Conservation (phyloP, 2,797 vertebrate genomes). For the Eremophila alpestris region DNA sequence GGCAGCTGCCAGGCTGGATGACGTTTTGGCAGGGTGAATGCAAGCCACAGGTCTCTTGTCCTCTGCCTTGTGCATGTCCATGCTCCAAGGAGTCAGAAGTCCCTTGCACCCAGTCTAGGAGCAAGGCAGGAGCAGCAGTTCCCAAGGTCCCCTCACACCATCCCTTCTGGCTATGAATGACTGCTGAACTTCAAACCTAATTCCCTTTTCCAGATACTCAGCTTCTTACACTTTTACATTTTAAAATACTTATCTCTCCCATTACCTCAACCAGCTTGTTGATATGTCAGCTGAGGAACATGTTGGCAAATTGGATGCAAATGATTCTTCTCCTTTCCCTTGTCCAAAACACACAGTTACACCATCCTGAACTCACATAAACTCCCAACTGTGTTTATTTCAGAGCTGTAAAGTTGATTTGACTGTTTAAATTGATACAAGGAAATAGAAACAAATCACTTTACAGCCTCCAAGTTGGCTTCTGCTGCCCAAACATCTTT, state of each 20-base stretch:
- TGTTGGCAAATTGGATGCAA: conserved; percentile 27
- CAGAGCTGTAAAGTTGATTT: conserved; percentile 28
- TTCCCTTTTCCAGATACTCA: conserved; percentile 19
- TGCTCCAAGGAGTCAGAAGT: background rate
- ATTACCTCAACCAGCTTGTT: conserved; percentile 48
- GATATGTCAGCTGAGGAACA: conserved; percentile 13
- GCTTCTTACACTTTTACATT: conserved; percentile 4
- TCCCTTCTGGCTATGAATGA: background rate
- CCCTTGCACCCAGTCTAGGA: background rate
- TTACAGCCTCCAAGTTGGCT: conserved; percentile 41
- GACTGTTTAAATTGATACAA: conserved; percentile 26
- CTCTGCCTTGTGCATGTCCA: background rate
- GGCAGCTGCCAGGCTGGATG: background rate
- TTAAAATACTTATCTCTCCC: conserved; percentile 40
- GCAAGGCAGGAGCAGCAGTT: background rate
- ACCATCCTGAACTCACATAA: conserved; percentile 16
- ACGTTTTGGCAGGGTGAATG: background rate
- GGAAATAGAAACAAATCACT: conserved; percentile 54
- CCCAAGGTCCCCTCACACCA: background rate
- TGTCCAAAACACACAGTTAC: conserved; percentile 47
- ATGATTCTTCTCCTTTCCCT: conserved; percentile 18
- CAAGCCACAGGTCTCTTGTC: background rate
- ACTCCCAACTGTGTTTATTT: conserved; percentile 39
- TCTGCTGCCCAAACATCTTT: conserved; percentile 41
- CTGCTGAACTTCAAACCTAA: conserved; percentile 2